Evolutionary conservation across 2,113 vertebrate species (phyloP).

Genomic region (Parus major): DNA sequence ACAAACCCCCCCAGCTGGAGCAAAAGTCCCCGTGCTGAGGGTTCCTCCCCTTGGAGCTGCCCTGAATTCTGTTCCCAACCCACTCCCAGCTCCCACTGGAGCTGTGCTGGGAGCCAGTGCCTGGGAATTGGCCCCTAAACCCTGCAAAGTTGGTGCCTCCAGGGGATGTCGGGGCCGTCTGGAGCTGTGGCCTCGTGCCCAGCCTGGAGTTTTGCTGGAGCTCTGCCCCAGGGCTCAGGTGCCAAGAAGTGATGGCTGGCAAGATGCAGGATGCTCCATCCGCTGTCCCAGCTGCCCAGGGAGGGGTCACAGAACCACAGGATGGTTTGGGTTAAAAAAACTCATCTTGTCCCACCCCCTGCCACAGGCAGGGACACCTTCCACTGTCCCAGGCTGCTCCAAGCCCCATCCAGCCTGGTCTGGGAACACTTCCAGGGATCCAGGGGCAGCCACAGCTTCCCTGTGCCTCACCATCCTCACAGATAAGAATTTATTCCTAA

Average conservation of each 20-base stretch:
- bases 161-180: neutral
- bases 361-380: neutral
- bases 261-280: neutral
- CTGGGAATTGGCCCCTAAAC: neutral
- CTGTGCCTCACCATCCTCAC: neutral
- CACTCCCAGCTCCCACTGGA: neutral
- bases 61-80: accelerated
- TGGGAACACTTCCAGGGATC: neutral
- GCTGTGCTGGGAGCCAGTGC: neutral
- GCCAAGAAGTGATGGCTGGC: neutral
- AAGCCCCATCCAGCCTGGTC: neutral
- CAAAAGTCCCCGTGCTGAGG: neutral
- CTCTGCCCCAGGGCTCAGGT: neutral
- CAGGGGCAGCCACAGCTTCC: neutral
- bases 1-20: accelerated
- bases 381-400: neutral
- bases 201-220: neutral
- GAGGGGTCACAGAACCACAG: neutral
- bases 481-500: neutral
- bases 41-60: neutral
- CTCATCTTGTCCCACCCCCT: neutral
- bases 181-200: neutral
- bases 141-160: neutral
- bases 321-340: neutral
- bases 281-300: neutral